Percentiles rank a stretch among this genome's conserved stretches.
Conservation (phyloP, 2,113 vertebrate species). For the Macroglossus sobrinus region DNA sequence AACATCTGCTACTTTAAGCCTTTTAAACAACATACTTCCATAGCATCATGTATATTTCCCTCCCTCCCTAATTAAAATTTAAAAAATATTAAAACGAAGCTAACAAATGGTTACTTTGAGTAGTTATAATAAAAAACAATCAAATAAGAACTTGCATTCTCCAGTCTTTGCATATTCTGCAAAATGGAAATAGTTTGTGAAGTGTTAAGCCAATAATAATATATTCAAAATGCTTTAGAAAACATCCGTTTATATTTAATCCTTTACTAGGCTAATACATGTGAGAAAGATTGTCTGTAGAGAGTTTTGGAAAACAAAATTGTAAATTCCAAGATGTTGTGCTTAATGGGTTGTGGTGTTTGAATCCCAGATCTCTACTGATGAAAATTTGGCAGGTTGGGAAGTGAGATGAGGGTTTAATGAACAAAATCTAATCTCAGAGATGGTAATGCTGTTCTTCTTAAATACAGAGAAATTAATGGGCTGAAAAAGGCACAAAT, state of each 20-base stretch:
- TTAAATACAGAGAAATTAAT: conserved; percentile 65
- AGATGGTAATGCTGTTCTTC: conserved; percentile 51
- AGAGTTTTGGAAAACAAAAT: background rate
- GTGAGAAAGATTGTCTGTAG: conserved; percentile 24
- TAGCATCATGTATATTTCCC: background rate
- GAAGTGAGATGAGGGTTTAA: conserved; percentile 76
- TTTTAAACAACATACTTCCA: background rate
- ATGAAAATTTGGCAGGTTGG: conserved; percentile 67
- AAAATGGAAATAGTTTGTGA: conserved; percentile 33
- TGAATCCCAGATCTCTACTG: conserved; percentile 26
- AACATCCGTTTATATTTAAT: conserved; percentile 55
- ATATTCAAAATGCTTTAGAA: conserved; percentile 63
- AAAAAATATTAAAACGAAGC: background rate
- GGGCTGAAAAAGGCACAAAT: conserved; percentile 44
- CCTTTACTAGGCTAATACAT: background rate
- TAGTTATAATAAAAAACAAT: background rate
- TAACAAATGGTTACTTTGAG: background rate
- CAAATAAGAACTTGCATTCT: conserved; percentile 27
- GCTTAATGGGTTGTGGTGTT: conserved; percentile 47
- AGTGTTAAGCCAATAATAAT: conserved; percentile 23
- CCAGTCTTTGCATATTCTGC: background rate
- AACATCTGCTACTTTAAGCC: background rate
- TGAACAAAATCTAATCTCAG: conserved; percentile 73
- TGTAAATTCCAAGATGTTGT: conserved; percentile 51
- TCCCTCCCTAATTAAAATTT: background rate